A percentile compares a stretch with the other conserved stretches of the same genome.
phyloP scores from a whole-genome alignment of 2,797 vertebrate species.

The Oryzias sinensis region DNA sequence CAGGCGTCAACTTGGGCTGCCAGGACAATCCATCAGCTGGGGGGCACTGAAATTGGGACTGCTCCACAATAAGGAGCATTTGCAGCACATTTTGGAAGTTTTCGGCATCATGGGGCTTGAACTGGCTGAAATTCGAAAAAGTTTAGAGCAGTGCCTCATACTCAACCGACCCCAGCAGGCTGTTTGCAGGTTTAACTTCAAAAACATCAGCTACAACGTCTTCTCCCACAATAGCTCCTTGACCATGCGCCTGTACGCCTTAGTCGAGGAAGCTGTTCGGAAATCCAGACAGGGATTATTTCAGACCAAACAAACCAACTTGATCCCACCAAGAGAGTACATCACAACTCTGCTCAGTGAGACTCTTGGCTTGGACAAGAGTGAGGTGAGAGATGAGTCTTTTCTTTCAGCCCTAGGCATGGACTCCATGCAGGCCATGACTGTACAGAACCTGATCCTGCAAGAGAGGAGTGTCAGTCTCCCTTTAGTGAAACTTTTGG shows the following conservation, averaged over 20 bases:
- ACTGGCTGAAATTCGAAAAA: constrained; percentile 76
- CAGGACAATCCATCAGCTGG: constrained; percentile 88
- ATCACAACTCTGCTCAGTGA: constrained; percentile 71
- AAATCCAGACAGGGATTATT: constrained; percentile 30
- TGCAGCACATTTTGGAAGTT: constrained; percentile 79
- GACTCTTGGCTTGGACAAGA: constrained; percentile 50
- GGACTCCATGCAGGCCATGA: constrained; percentile 88
- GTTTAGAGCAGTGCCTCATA: constrained; percentile 79
- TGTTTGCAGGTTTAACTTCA: constrained; percentile 79
- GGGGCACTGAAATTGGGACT: constrained; percentile 86
- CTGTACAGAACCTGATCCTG: constrained; percentile 82
- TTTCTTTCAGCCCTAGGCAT: constrained; percentile 76
- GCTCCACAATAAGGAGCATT: constrained; percentile 75
- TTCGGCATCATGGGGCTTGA: constrained; percentile 82
- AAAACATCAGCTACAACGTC: constrained; percentile 59
- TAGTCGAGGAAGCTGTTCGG: constrained; percentile 62
- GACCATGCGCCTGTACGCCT: constrained; percentile 52
- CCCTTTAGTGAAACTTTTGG: constrained; percentile 81
- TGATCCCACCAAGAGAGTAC: constrained; percentile 69
- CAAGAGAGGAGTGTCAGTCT: constrained; percentile 76
- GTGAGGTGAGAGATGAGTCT: constrained; percentile 72
- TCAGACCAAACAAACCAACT: constrained; percentile 12
- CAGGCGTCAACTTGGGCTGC: constrained; percentile 80
- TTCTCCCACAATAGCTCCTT: constrained; percentile 69
- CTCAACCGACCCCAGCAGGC: constrained; percentile 80